Percentiles rank a stretch among this genome's conserved stretches.
Conservation (phyloP, 1,140 invertebrate genomes). For the Drosophila pallidifrons region DNA sequence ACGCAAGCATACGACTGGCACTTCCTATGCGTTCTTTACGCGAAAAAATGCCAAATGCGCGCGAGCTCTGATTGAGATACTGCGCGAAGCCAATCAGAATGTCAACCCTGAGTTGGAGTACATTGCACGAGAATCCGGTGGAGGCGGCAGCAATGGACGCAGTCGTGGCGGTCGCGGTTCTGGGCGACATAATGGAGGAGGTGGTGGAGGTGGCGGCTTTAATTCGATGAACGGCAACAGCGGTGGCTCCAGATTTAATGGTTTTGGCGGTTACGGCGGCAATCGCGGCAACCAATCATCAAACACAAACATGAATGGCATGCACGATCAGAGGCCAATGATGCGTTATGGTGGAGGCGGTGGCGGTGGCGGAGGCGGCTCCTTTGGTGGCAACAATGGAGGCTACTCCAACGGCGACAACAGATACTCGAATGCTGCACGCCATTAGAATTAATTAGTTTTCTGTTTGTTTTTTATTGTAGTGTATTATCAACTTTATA, state of each 20-base stretch:
- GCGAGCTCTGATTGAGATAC: constrained; percentile 95
- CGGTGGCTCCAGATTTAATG: constrained; percentile 25
- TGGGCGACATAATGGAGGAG: constrained; percentile 1
- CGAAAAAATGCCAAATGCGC: constrained; percentile 86
- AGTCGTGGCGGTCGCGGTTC: constrained; percentile 50
- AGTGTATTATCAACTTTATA: not conserved
- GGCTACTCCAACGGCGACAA: constrained; percentile 31
- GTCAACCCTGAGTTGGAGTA: constrained; percentile 86
- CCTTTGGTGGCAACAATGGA: constrained; percentile 13
- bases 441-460: constrained; percentile 24
- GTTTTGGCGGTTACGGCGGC: not conserved
- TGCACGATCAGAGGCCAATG: not conserved
- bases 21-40: constrained; percentile 78
- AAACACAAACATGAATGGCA: not conserved
- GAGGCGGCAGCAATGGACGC: constrained; percentile 52
- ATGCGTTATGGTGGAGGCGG: constrained; percentile 3
- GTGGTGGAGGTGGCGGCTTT: constrained; percentile 16
- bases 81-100: constrained; percentile 94
- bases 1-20: constrained; percentile 85
- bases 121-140: constrained; percentile 86
- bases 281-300: constrained; percentile 14
- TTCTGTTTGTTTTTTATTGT: not conserved
- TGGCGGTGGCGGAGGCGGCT: constrained; percentile 5
- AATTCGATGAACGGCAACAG: constrained; percentile 4
- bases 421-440: constrained; percentile 31